A percentile compares a stretch with the other conserved stretches of the same genome.
Conservation (phyloP, 2,113 vertebrate species). For the Phyllopteryx taeniolatus region DNA sequence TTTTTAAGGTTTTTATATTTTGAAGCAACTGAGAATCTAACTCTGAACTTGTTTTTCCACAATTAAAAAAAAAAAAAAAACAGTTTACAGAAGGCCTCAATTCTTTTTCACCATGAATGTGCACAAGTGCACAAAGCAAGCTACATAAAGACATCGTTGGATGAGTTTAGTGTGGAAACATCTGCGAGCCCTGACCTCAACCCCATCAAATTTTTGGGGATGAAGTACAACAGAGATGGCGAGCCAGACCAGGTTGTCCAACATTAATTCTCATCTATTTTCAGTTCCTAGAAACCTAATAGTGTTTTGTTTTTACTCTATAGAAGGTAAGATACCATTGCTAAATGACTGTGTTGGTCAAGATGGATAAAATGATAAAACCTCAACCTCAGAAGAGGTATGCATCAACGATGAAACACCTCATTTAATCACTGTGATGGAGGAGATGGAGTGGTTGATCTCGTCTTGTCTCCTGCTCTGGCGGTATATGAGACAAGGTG, state of each 20-base stretch:
- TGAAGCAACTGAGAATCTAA: no score
- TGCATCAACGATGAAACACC: conserved; percentile 33
- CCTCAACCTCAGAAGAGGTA: conserved; percentile 21
- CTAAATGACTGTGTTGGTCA: conserved; percentile 29
- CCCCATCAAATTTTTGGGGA: no score
- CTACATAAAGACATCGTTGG: no score
- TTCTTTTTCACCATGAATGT: no score
- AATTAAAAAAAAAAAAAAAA: no score
- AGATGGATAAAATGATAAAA: background rate
- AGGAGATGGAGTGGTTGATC: conserved; percentile 47
- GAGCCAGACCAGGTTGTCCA: background rate
- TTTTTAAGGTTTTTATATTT: no score
- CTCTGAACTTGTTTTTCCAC: no score
- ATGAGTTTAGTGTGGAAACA: no score
- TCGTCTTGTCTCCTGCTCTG: conserved; percentile 53
- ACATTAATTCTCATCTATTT: background rate
- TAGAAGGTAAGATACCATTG: background rate
- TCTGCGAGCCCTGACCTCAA: no score
- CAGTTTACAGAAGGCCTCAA: no score
- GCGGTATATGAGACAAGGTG: conserved; percentile 68
- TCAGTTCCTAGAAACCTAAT: conserved; percentile 8
- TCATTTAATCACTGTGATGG: conserved; percentile 37
- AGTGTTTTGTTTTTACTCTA: background rate
- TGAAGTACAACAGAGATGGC: no score
- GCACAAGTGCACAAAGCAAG: no score